Evolutionary conservation across 1,140 invertebrate species (phyloP).

Genomic region (Drosophila orosa): DNA sequence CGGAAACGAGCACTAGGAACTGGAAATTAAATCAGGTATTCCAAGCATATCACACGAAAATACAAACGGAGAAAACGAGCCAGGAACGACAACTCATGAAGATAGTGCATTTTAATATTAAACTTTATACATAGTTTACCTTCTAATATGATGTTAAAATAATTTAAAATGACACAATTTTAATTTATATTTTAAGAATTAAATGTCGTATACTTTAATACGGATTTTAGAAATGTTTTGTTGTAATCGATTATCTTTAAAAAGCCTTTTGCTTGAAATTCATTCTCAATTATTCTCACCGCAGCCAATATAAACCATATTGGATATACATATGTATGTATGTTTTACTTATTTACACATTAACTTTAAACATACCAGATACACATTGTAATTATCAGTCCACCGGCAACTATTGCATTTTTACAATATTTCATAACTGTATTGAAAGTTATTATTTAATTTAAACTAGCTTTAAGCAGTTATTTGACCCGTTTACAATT

Average conservation of each 20-base stretch:
- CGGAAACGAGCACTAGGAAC: conserved; percentile 80
- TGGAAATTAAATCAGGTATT: conserved; percentile 83
- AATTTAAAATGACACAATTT: neutral
- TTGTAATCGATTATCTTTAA: neutral
- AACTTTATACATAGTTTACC: neutral
- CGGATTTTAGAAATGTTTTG: neutral
- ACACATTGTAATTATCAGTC: neutral
- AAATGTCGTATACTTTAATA: neutral
- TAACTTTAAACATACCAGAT: conserved; percentile 1
- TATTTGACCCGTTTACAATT: conserved; percentile 15
- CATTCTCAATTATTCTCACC: conserved; percentile 6
- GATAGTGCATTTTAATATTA: conserved; percentile 78
- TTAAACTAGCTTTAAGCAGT: conserved; percentile 36
- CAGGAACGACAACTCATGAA: conserved; percentile 66
- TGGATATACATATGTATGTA: too few relatives aligned
- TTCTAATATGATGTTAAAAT: neutral
- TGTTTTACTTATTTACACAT: neutral
- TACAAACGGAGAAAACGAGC: conserved; percentile 79
- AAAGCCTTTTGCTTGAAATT: neutral
- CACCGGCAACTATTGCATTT: conserved; percentile 40
- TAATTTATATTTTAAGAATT: neutral
- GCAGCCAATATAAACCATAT: neutral
- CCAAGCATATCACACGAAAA: conserved; percentile 83
- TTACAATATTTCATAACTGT: conserved; percentile 3
- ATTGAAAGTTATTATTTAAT: conserved; percentile 26